These are phyloP conservation scores for Callipepla squamata DNA, from an alignment of 2,113 vertebrate genomes.

Conservation along the genomic window DNA sequence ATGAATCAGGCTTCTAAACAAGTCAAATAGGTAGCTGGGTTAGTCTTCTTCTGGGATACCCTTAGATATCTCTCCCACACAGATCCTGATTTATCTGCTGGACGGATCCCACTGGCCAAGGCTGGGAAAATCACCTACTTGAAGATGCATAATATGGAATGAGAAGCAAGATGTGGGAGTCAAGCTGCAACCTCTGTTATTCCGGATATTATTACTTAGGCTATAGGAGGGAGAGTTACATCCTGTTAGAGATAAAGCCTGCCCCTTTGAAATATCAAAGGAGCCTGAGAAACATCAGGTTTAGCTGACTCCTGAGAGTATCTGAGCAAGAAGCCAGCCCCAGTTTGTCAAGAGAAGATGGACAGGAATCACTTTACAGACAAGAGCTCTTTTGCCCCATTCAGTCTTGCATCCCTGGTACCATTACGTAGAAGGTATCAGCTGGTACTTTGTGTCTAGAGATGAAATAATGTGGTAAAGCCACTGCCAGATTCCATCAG, in stretches of 20 bases:
- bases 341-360: neutral
- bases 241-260: neutral
- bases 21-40: neutral
- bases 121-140: neutral
- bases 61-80: neutral
- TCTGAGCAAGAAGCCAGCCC: neutral
- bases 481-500: neutral
- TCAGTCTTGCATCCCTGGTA: neutral
- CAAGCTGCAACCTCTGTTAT: neutral
- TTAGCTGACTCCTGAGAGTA: neutral
- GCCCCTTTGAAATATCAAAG: neutral
- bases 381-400: neutral
- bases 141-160: neutral
- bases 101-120: rapidly evolving
- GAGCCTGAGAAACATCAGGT: neutral
- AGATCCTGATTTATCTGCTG: neutral
- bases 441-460: neutral
- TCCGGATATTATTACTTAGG: neutral
- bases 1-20: neutral
- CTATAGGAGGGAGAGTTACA: neutral
- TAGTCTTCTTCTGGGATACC: neutral
- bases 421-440: neutral
- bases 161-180: neutral
- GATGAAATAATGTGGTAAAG: neutral
- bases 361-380: neutral